A percentile compares a stretch with the other conserved stretches of the same genome.
These are phyloP conservation scores for Pomacea canaliculata DNA, from an alignment of 2,888 invertebrate genomes.

Conservation along the genomic window DNA sequence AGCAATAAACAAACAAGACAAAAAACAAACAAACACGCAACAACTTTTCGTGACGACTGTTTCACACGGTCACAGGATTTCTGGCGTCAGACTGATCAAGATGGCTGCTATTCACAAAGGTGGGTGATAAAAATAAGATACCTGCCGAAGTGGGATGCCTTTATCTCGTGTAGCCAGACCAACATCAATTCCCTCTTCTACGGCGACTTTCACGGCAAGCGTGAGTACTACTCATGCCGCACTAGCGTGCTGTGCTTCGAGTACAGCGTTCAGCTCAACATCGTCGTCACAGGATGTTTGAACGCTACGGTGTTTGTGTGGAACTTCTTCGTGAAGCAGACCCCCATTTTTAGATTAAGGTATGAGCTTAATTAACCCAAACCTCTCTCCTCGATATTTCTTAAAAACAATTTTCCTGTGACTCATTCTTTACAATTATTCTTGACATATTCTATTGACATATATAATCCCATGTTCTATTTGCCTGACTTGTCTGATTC, in stretches of 20 bases:
- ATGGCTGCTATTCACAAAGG: conserved; percentile 74
- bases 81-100: conserved; percentile 57
- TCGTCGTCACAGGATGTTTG: conserved; percentile 76
- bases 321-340: conserved; percentile 81
- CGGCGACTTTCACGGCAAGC: conserved; percentile 75
- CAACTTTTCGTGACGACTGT: too few relatives aligned
- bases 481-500: too few relatives aligned
- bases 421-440: too few relatives aligned
- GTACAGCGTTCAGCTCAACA: conserved; percentile 55
- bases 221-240: conserved; percentile 73
- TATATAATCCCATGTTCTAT: too few relatives aligned
- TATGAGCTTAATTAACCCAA: background rate
- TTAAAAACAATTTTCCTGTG: too few relatives aligned
- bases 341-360: conserved; percentile 56
- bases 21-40: background rate
- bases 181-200: conserved; percentile 30
- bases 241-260: conserved; percentile 70
- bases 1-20: background rate
- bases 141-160: conserved; percentile 77
- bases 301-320: conserved; percentile 83
- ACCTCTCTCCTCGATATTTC: too few relatives aligned
- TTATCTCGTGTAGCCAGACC: conserved; percentile 80
- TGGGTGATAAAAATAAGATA: conserved; percentile 81
- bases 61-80: background rate
- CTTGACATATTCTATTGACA: too few relatives aligned